Conservation (phyloP, 2,113 vertebrate species). For the Budorcas taxicolor region DNA sequence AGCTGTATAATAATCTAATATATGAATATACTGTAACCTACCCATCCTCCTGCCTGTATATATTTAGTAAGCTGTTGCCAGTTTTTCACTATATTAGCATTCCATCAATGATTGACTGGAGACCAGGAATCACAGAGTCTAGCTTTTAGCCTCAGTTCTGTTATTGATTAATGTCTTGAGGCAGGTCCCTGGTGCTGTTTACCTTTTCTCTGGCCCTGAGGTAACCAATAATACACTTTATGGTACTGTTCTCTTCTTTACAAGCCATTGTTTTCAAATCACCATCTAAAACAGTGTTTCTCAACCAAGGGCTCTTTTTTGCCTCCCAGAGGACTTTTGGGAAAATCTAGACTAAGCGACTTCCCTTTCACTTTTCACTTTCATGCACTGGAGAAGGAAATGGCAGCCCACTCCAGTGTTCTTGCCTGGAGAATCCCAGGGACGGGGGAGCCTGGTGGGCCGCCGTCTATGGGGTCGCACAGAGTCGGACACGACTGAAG, state of each 20-base stretch:
- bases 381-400: too few species aligned
- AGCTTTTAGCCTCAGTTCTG: background rate
- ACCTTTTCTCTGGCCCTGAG: background rate
- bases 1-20: background rate
- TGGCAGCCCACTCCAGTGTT: too few species aligned
- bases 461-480: too few species aligned
- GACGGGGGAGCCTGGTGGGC: too few species aligned
- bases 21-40: background rate
- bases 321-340: background rate
- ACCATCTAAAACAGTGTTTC: background rate
- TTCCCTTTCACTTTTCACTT: too few species aligned
- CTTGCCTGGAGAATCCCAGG: too few species aligned
- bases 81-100: background rate
- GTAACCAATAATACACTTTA: background rate
- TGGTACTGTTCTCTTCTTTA: background rate
- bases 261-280: background rate
- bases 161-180: background rate
- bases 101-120: background rate
- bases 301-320: background rate
- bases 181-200: background rate
- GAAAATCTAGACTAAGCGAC: background rate
- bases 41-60: background rate
- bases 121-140: background rate
- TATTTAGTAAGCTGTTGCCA: background rate
- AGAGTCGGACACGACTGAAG: too few species aligned